Conservation (phyloP, 2,797 vertebrate species). For the Microctenopoma stevenorrisi region DNA sequence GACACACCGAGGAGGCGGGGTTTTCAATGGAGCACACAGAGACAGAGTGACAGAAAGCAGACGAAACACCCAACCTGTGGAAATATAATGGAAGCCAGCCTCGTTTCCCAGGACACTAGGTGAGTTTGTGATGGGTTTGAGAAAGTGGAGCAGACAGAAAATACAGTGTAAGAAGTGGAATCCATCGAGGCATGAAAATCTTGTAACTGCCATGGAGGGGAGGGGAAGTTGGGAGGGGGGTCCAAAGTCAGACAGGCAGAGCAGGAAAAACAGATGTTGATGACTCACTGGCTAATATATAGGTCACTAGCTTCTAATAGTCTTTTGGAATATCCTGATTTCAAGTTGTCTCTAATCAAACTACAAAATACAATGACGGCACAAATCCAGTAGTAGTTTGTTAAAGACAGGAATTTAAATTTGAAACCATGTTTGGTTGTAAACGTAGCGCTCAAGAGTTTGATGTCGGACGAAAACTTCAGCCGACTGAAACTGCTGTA, state of each 20-base stretch:
- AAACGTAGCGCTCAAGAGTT: neutral
- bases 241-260: conserved; percentile 46
- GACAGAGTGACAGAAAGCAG: conserved; percentile 27
- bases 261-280: conserved; percentile 76
- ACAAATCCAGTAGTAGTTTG: neutral
- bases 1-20: conserved; percentile 60
- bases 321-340: neutral
- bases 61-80: conserved; percentile 26
- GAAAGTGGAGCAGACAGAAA: neutral
- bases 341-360: neutral
- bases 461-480: neutral
- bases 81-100: conserved; percentile 70
- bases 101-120: conserved; percentile 59
- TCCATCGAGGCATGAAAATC: neutral
- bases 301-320: conserved; percentile 45
- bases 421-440: neutral
- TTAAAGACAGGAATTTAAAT: neutral
- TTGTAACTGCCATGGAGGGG: neutral
- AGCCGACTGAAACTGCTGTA: neutral
- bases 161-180: neutral
- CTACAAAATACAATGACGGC: neutral
- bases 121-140: conserved; percentile 50
- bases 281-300: conserved; percentile 70
- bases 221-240: conserved; percentile 26
- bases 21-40: conserved; percentile 54